Evolutionary conservation across 2,888 invertebrate genomes (phyloP), one percentile per base, ranked within the genome.

Genomic region (Athrips mouffetella): DNA sequence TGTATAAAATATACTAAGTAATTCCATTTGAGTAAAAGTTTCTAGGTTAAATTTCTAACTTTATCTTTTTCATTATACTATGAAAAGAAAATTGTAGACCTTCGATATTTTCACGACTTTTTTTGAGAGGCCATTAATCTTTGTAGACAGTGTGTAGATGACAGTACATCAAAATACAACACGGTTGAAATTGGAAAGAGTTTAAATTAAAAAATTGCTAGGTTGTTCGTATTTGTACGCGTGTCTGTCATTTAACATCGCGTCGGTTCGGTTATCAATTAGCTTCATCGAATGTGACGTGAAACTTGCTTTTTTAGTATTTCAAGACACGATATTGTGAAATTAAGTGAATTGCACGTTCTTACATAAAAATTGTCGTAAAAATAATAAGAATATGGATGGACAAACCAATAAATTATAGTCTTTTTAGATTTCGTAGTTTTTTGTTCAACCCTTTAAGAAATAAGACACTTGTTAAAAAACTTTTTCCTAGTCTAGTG

Each of bases 241-340:
- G 30, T 18, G 42, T 30, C 30, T 44, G 30, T 44, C 11, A 44
- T 29, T 44, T 44, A n/a, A n/a, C n/a, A n/a, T 44, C 18, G 30
- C 42, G 20, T 25, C 67, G 62, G 63, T n/a, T n/a, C n/a, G n/a
- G 62, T 55, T 62, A 50, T 58, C 60, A 60, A 61, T 64, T 62
- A 68, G 59, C 57, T 29, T 10, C 29, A 30, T 42, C 18, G 29
- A 29, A 29, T 16, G 42, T 15, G 30, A 30, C 29, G 18, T 40
- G 23, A 40, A 40, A 40, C 42, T 16, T 20, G 21, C 7, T n/a
- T n/a, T 42, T 42, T 27, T 41, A 25, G n/a, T n/a, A 10, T 37
- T 8, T 10, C n/a, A n/a, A 35, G 11, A n/a, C 18, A 21, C 20
- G 21, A 20, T 20, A 37, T 37, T 20, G 37, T 3, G 11, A n/a